Evolutionary conservation across 2,113 vertebrate genomes (phyloP).

Genomic region (Lampris megalopsis): DNA sequence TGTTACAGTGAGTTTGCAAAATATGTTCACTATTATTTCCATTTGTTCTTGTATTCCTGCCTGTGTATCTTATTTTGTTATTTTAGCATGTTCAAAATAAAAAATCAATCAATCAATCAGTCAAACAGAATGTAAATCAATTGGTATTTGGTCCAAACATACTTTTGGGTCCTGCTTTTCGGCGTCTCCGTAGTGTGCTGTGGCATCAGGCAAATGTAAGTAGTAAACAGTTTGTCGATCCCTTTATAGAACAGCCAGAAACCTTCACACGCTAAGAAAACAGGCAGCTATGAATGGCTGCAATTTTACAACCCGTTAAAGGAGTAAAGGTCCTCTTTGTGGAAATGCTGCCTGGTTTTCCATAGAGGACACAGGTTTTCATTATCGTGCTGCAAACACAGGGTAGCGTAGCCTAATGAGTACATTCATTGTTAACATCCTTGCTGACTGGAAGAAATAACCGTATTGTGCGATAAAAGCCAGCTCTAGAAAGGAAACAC

Average conservation of each 20-base stretch:
- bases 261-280: constrained; percentile 14
- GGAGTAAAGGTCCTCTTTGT: constrained; percentile 55
- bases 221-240: background rate
- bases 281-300: constrained; percentile 21
- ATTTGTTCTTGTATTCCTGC: too few species aligned
- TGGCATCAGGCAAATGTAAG: background rate
- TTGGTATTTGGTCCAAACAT: too few species aligned
- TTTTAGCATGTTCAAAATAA: too few species aligned
- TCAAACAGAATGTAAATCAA: too few species aligned
- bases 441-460: constrained; percentile 46
- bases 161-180: too few species aligned
- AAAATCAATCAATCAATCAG: too few species aligned
- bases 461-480: constrained; percentile 15
- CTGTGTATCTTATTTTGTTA: too few species aligned
- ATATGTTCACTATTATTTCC: too few species aligned
- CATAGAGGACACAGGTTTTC: constrained; percentile 39
- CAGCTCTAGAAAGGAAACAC: constrained; percentile 18
- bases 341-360: background rate
- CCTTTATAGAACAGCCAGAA: constrained; percentile 6
- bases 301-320: constrained; percentile 29
- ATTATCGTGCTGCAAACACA: constrained; percentile 31
- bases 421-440: constrained; percentile 49
- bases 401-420: constrained; percentile 34
- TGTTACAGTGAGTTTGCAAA: too few species aligned
- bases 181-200: too few species aligned